phyloP scores from a whole-genome alignment of 1,140 invertebrate species.

The Lepidurus apus region DNA sequence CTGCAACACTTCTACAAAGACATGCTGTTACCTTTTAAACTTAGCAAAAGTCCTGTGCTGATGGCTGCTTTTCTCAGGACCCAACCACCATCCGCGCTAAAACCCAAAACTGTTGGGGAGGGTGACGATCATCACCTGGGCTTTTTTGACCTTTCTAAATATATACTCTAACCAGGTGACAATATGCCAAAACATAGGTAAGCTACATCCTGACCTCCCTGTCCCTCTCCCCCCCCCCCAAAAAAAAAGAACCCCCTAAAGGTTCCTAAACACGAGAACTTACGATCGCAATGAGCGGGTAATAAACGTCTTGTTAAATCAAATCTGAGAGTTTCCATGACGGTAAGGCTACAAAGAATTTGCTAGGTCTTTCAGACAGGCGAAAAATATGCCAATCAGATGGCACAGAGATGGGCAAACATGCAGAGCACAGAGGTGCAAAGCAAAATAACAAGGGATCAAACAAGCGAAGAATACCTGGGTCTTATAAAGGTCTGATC shows the following conservation, averaged over 20 bases:
- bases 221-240: neutral
- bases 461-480: too few species aligned
- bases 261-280: neutral
- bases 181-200: constrained; percentile 10
- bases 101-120: neutral
- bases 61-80: neutral
- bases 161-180: constrained; percentile 1
- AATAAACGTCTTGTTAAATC: too few species aligned
- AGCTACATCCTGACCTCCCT: neutral
- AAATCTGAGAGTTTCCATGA: too few species aligned
- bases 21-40: neutral
- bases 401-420: too few species aligned
- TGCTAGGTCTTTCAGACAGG: too few species aligned
- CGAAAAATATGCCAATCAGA: too few species aligned
- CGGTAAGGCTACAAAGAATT: too few species aligned
- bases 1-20: constrained; percentile 19
- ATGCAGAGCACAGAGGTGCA: too few species aligned
- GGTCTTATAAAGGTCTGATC: too few species aligned
- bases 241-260: neutral
- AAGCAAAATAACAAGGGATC: too few species aligned
- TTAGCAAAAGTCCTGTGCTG: neutral
- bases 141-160: neutral
- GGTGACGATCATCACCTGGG: constrained; percentile 8
- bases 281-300: too few species aligned
- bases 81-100: neutral